Conservation (phyloP, 2,797 vertebrate genomes). For the Acipenser oxyrinchus region DNA sequence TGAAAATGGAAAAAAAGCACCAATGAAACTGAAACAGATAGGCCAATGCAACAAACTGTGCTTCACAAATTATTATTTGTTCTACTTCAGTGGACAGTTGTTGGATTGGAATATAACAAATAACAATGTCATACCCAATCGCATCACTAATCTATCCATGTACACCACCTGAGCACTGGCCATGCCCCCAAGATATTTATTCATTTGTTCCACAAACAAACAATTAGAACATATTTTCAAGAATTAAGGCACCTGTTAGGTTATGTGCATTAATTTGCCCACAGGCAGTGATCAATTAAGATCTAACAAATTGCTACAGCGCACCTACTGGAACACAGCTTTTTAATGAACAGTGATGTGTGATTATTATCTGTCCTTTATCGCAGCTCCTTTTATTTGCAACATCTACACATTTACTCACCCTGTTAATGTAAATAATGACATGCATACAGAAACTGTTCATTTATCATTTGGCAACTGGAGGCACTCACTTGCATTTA, state of each 20-base stretch:
- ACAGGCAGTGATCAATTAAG: slow-evolving; percentile 50
- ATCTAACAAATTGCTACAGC: slow-evolving; percentile 42
- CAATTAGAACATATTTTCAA: slow-evolving; percentile 53
- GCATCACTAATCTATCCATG: slow-evolving; percentile 45
- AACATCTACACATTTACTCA: not conserved
- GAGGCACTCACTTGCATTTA: not conserved
- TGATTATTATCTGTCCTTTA: not conserved
- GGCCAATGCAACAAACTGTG: slow-evolving; percentile 32
- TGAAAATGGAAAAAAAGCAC: no score
- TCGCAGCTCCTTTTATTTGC: not conserved
- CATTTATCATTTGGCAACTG: not conserved
- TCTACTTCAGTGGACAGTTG: slow-evolving; percentile 41
- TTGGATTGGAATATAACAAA: slow-evolving; percentile 39
- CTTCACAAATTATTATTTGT: slow-evolving; percentile 54
- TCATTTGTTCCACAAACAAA: slow-evolving; percentile 56
- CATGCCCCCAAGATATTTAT: slow-evolving; percentile 50
- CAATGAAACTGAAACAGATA: slow-evolving; percentile 24
- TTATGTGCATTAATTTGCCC: slow-evolving; percentile 34
- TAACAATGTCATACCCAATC: slow-evolving; percentile 35
- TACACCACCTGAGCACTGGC: slow-evolving; percentile 47
- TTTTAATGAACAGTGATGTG: not conserved
- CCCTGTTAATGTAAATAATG: slow-evolving; percentile 1
- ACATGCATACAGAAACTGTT: slow-evolving; percentile 1
- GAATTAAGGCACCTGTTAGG: slow-evolving; percentile 54
- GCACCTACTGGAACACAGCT: slow-evolving; percentile 8